Conservation (phyloP, 2,888 invertebrate species). For the Ceramica pisi region DNA sequence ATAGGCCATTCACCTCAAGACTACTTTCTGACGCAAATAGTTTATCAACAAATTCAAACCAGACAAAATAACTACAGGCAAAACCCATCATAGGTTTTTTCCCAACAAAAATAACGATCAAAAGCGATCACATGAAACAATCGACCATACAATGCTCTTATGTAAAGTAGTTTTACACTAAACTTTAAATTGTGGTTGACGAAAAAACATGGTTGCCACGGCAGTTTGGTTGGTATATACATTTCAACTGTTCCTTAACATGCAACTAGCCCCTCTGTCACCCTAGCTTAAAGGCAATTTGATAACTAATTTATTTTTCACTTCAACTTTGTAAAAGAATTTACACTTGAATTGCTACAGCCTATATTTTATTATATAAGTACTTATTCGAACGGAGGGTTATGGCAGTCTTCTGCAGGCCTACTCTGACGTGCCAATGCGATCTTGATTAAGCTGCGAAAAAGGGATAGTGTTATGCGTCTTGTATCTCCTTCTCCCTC, state of each 20-base stretch:
- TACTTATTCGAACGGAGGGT: too few species aligned
- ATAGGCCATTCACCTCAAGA: neutral
- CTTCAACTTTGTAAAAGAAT: slow-evolving; percentile 23
- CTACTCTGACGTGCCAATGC: too few species aligned
- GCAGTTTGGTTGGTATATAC: slow-evolving; percentile 24
- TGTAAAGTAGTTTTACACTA: slow-evolving; percentile 24
- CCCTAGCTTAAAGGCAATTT: slow-evolving; percentile 28
- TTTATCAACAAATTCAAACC: neutral
- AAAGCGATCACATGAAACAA: slow-evolving; percentile 1
- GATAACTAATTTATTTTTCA: slow-evolving; percentile 37
- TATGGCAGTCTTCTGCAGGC: too few species aligned
- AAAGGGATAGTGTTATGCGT: too few species aligned
- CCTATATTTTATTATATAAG: too few species aligned
- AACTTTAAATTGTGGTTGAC: slow-evolving; percentile 20
- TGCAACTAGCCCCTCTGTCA: slow-evolving; percentile 51
- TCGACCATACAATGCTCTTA: neutral
- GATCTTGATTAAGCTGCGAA: too few species aligned
- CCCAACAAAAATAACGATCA: neutral
- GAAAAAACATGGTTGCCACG: slow-evolving; percentile 24
- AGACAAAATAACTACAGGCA: neutral
- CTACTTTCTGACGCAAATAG: neutral
- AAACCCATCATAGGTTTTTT: neutral
- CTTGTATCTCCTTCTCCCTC: too few species aligned
- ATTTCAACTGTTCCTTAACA: slow-evolving; percentile 44
- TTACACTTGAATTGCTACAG: neutral